These are phyloP conservation scores for Archips xylosteana DNA, from an alignment of 2,888 invertebrate species.

Conservation along the genomic window DNA sequence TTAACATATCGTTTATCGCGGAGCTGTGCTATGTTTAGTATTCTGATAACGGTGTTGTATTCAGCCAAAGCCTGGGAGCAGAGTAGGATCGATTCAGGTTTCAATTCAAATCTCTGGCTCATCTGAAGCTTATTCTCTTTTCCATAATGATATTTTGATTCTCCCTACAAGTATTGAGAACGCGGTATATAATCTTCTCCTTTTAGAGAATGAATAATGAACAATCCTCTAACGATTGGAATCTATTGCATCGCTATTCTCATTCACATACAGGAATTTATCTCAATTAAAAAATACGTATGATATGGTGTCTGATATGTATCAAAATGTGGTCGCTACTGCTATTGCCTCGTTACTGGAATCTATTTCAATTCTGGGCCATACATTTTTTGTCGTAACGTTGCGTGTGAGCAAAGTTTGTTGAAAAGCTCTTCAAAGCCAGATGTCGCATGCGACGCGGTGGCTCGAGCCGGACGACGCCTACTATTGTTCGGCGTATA, in stretches of 20 bases:
- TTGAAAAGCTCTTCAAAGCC: slow-evolving; percentile 56
- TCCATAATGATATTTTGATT: slow-evolving; percentile 61
- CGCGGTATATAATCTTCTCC: neutral
- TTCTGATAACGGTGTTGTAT: slow-evolving; percentile 31
- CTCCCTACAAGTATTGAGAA: slow-evolving; percentile 26
- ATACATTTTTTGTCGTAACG: slow-evolving; percentile 49
- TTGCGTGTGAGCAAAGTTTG: slow-evolving; percentile 57
- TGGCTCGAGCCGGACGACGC: slow-evolving; percentile 46
- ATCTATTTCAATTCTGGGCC: slow-evolving; percentile 50
- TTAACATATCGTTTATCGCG: slow-evolving; percentile 12
- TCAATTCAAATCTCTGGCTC: slow-evolving; percentile 48
- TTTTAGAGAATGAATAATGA: slow-evolving; percentile 4
- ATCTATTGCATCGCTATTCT: slow-evolving; percentile 25
- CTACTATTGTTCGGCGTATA: slow-evolving; percentile 52
- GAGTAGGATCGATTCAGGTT: slow-evolving; percentile 41
- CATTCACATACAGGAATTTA: slow-evolving; percentile 19
- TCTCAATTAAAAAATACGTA: slow-evolving; percentile 20
- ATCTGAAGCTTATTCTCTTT: slow-evolving; percentile 47
- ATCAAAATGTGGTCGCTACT: slow-evolving; percentile 20
- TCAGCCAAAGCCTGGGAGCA: slow-evolving; percentile 29
- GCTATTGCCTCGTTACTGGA: slow-evolving; percentile 36
- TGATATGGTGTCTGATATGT: slow-evolving; percentile 18
- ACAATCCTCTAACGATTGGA: slow-evolving; percentile 19
- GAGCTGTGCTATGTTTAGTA: slow-evolving; percentile 25
- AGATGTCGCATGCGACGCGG: slow-evolving; percentile 55